A percentile compares a stretch with the other conserved stretches of the same genome.
These are phyloP conservation scores for Macrotrachela quadricornifera DNA, from an alignment of 1,140 invertebrate species.

Conservation along the genomic window DNA sequence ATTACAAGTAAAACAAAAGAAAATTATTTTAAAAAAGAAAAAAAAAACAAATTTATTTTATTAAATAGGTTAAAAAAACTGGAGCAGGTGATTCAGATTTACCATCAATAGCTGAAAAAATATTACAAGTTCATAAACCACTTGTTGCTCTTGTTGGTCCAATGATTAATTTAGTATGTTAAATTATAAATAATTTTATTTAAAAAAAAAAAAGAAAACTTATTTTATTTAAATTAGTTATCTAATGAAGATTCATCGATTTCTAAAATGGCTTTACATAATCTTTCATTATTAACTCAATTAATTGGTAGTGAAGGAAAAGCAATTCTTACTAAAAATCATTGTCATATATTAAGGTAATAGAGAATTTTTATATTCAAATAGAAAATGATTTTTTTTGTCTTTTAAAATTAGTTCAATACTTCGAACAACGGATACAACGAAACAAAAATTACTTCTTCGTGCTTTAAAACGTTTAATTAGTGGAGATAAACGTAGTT, in stretches of 20 bases:
- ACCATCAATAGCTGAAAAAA: conserved; percentile 23
- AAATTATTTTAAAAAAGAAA: neutral
- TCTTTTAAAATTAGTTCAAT: neutral
- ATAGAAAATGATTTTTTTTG: neutral
- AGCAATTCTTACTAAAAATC: conserved; percentile 20
- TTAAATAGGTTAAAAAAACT: conserved; percentile 18
- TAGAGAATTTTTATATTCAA: neutral
- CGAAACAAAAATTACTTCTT: conserved; percentile 28
- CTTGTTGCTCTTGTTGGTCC: conserved; percentile 21
- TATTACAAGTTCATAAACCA: conserved; percentile 24
- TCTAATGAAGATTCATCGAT: conserved; percentile 23
- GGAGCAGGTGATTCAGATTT: conserved; percentile 15
- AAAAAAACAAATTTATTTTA: neutral
- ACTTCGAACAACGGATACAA: conserved; percentile 15
- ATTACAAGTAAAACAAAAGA: conserved; percentile 17
- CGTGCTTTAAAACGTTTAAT: conserved; percentile 28
- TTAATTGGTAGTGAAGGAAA: conserved; percentile 26
- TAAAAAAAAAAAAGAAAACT: neutral
- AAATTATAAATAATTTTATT: neutral
- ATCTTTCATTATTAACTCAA: conserved; percentile 24
- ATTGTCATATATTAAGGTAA: conserved; percentile 15
- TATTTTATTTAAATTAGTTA: conserved; percentile 16
- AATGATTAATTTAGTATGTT: conserved; percentile 18
- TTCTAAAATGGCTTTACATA: conserved; percentile 21
- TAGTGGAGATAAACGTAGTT: conserved; percentile 9